These are phyloP conservation scores for Aplysia californica DNA, from an alignment of 1,140 invertebrate species.

Conservation along the genomic window DNA sequence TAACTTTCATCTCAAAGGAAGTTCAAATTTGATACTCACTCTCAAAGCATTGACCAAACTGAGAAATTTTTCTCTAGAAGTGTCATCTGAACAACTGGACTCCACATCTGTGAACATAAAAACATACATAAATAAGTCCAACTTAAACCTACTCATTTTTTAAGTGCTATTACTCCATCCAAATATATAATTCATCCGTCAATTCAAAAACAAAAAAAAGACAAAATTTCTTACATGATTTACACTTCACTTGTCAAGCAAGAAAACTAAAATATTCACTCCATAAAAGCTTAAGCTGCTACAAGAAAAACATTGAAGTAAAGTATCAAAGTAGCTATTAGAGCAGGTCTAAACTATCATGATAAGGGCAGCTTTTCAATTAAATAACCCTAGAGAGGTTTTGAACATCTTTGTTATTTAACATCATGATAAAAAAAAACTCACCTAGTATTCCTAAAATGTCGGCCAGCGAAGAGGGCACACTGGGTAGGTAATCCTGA, in stretches of 20 bases:
- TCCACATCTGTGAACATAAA: constrained; percentile 75
- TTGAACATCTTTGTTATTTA: not conserved
- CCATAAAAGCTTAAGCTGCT: not conserved
- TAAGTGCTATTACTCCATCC: too few species aligned
- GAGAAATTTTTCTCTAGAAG: constrained; percentile 77
- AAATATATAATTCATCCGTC: not conserved
- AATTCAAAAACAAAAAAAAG: not conserved
- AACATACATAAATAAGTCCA: constrained; percentile 1
- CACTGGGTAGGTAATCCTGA: constrained; percentile 54
- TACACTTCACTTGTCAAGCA: not conserved
- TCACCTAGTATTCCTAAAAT: constrained; percentile 63
- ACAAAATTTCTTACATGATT: too few species aligned
- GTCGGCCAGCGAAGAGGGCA: constrained; percentile 63
- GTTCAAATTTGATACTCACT: constrained; percentile 53
- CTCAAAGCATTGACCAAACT: constrained; percentile 82
- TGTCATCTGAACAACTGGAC: constrained; percentile 71
- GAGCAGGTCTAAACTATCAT: not conserved
- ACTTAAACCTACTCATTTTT: too few species aligned
- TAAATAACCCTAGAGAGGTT: not conserved
- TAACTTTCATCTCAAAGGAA: not conserved
- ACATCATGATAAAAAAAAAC: too few species aligned
- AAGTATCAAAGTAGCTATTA: not conserved
- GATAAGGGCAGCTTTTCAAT: not conserved
- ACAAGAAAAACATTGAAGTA: not conserved
- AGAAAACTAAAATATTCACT: not conserved